Percentiles rank a stretch among this genome's conserved stretches.
Evolutionary conservation across 2,888 invertebrate genomes (phyloP).

Genomic region (Habrosyne pyritoides): DNA sequence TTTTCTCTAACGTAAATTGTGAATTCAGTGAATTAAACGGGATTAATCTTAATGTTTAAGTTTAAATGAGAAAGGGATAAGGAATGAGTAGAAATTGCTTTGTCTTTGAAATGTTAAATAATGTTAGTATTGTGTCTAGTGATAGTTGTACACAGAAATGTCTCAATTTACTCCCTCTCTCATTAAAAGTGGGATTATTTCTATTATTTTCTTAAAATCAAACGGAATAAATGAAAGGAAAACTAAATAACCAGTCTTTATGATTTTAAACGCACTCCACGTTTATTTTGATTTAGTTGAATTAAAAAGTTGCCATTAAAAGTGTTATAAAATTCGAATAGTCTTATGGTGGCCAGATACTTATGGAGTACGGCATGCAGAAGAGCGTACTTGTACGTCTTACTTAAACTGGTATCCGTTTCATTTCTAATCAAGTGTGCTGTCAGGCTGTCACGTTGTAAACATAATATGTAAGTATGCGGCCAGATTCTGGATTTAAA

Average conservation of each 20-base stretch:
- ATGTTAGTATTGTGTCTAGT: conserved; percentile 28
- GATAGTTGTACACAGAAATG: conserved; percentile 24
- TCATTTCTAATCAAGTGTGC: too few species aligned
- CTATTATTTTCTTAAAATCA: conserved; percentile 48
- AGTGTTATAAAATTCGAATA: too few species aligned
- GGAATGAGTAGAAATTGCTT: conserved; percentile 31
- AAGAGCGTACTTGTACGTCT: too few species aligned
- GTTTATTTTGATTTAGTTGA: not conserved
- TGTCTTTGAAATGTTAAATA: conserved; percentile 38
- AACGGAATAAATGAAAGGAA: conserved; percentile 57
- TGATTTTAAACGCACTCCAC: conserved; percentile 14
- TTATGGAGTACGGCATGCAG: too few species aligned
- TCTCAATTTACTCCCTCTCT: conserved; percentile 55
- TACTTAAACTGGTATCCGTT: too few species aligned
- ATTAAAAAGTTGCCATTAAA: too few species aligned
- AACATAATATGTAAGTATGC: too few species aligned
- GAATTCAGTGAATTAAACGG: conserved; percentile 25
- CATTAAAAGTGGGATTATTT: conserved; percentile 60
- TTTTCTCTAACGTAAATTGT: conserved; percentile 6
- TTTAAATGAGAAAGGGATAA: conserved; percentile 65
- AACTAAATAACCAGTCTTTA: conserved; percentile 25
- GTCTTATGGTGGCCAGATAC: too few species aligned
- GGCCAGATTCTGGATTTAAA: too few species aligned
- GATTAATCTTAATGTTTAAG: conserved; percentile 21
- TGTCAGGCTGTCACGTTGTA: too few species aligned